Evolutionary conservation across 2,797 vertebrate species (phyloP).

Genomic region (Alosa sapidissima): DNA sequence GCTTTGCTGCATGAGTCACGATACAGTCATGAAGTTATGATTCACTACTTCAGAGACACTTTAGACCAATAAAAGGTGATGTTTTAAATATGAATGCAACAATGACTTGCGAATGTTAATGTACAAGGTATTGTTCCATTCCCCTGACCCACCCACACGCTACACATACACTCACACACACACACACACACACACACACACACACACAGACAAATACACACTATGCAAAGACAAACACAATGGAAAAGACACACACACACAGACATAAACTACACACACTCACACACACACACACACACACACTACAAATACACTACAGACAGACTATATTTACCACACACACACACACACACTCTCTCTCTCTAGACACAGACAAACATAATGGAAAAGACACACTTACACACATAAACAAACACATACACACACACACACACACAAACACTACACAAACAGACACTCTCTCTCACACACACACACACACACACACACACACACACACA

Average conservation of each 20-base stretch:
- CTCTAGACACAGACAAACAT: neutral
- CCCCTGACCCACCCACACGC: neutral
- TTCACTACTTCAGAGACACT: neutral
- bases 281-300: neutral
- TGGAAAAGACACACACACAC: neutral
- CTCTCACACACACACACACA: neutral
- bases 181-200: too few relatives aligned
- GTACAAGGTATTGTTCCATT: neutral
- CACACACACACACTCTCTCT: too few relatives aligned
- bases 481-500: constrained; percentile 5
- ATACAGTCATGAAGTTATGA: neutral
- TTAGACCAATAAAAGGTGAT: neutral
- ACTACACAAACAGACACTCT: neutral
- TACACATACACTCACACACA: too few relatives aligned
- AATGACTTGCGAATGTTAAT: neutral
- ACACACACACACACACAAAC: neutral
- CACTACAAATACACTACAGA: neutral
- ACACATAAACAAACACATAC: neutral
- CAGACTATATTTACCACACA: too few relatives aligned
- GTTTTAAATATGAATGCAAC: neutral
- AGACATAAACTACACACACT: neutral
- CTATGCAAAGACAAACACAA: neutral
- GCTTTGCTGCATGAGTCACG: neutral
- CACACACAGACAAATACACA: neutral
- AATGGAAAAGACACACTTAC: neutral